Conservation (phyloP, 1,140 invertebrate species). For the Aphelinus atriplicis region DNA sequence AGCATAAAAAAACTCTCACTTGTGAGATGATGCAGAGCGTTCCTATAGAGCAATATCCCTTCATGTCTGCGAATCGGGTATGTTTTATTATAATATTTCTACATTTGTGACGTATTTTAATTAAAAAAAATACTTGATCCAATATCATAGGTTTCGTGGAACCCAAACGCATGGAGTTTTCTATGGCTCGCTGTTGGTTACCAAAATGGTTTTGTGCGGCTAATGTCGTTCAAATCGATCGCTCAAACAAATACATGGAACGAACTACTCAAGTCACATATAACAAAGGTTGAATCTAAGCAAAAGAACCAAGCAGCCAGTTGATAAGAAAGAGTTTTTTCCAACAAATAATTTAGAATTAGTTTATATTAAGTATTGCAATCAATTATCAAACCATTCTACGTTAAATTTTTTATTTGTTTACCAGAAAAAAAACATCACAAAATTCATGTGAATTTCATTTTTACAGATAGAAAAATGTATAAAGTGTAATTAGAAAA, state of each 20-base stretch:
- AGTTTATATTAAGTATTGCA: too few species aligned
- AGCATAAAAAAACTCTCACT: conserved; percentile 25
- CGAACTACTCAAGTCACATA: conserved; percentile 44
- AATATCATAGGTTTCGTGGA: conserved; percentile 59
- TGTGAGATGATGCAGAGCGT: conserved; percentile 40
- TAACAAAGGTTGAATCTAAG: conserved; percentile 24
- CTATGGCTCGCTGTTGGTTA: conserved; percentile 61
- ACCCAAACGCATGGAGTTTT: conserved; percentile 64
- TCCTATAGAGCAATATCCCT: conserved; percentile 58
- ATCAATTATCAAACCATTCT: too few species aligned
- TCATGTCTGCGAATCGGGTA: conserved; percentile 58
- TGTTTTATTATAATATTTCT: conserved; percentile 6
- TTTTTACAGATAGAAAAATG: background rate
- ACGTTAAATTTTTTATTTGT: too few species aligned
- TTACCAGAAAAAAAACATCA: too few species aligned
- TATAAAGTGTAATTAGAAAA: background rate
- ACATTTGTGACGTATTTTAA: conserved; percentile 6
- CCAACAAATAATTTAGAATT: too few species aligned
- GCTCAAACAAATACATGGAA: conserved; percentile 42
- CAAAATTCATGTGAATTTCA: too few species aligned
- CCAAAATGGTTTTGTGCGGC: conserved; percentile 63
- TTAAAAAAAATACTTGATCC: conserved; percentile 9
- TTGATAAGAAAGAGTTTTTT: too few species aligned
- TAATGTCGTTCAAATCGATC: conserved; percentile 57
- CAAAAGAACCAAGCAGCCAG: background rate